Percentiles rank a stretch among this genome's conserved stretches.
Evolutionary conservation across 2,113 vertebrate species (phyloP).

Genomic region (Naja naja): DNA sequence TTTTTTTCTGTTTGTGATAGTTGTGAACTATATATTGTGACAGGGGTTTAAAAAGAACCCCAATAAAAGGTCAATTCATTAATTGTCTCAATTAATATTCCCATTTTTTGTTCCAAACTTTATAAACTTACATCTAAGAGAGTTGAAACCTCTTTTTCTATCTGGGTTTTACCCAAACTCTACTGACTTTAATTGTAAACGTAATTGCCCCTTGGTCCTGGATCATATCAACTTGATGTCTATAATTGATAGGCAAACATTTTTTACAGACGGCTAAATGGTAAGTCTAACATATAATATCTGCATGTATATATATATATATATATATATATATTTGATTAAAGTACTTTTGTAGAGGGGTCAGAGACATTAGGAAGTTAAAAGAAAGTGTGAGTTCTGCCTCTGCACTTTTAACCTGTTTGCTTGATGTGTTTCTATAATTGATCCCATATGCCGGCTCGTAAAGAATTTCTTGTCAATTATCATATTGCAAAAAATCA

Average conservation of each 20-base stretch:
- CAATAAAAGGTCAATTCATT: slow-evolving; percentile 7
- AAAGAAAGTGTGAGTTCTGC: slow-evolving; percentile 80
- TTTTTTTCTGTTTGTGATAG: slow-evolving; percentile 5
- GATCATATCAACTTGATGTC: slow-evolving; percentile 82
- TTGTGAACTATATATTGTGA: not conserved
- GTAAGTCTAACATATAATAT: slow-evolving; percentile 81
- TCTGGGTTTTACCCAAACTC: slow-evolving; percentile 53
- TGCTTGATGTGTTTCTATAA: slow-evolving; percentile 60
- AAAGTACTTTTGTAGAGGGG: slow-evolving; percentile 86
- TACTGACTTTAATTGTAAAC: slow-evolving; percentile 58
- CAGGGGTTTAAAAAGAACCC: not conserved
- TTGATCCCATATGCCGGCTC: slow-evolving; percentile 74
- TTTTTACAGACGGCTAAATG: slow-evolving; percentile 82
- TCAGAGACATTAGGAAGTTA: slow-evolving; percentile 91
- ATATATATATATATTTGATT: slow-evolving; percentile 73
- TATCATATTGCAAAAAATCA: slow-evolving; percentile 56
- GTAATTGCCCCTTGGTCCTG: slow-evolving; percentile 75
- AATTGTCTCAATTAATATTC: slow-evolving; percentile 9
- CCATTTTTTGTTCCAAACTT: slow-evolving; percentile 41
- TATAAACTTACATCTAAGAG: not conserved
- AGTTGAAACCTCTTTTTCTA: slow-evolving; percentile 23
- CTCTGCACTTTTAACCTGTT: slow-evolving; percentile 70
- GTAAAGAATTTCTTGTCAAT: slow-evolving; percentile 43
- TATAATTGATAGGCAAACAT: slow-evolving; percentile 85
- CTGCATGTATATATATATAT: slow-evolving; percentile 50